Conservation (phyloP, 1,140 invertebrate species). For the Calliphora vicina region DNA sequence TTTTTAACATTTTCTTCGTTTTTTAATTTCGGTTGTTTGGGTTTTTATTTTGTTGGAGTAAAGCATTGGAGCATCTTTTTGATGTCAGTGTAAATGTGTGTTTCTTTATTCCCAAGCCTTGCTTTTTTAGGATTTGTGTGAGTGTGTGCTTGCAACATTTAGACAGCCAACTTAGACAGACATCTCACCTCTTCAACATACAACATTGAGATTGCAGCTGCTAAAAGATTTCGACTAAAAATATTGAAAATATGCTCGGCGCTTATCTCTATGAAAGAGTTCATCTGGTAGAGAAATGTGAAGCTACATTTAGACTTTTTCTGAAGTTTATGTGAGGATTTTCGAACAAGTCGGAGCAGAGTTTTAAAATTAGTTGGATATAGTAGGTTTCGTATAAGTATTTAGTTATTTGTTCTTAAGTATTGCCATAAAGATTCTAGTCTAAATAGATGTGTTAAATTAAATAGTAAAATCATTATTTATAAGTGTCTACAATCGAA, state of each 20-base stretch:
- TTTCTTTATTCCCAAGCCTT: conserved; percentile 4
- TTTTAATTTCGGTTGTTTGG: background rate
- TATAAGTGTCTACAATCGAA: too few species aligned
- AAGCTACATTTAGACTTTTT: background rate
- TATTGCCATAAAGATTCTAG: background rate
- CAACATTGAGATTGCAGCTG: conserved; percentile 29
- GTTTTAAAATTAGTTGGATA: background rate
- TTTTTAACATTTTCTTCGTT: conserved; percentile 33
- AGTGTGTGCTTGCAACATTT: background rate
- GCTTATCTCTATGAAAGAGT: conserved; percentile 25
- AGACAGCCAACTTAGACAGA: conserved; percentile 18
- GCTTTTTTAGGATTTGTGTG: background rate
- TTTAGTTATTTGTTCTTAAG: too few species aligned
- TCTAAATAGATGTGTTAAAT: background rate
- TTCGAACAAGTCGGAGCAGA: background rate
- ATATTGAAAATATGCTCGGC: background rate
- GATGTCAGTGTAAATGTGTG: background rate
- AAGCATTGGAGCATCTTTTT: background rate
- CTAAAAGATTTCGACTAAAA: conserved; percentile 1
- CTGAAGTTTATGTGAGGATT: background rate
- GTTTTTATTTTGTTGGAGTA: background rate
- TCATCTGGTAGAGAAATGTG: conserved; percentile 30
- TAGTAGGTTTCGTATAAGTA: background rate
- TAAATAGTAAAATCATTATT: too few species aligned
- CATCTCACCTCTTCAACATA: conserved; percentile 26